Percentiles rank a stretch among this genome's conserved stretches.
Evolutionary conservation across 2,888 invertebrate genomes (phyloP).

Genomic region (Diplazon laetatorius): DNA sequence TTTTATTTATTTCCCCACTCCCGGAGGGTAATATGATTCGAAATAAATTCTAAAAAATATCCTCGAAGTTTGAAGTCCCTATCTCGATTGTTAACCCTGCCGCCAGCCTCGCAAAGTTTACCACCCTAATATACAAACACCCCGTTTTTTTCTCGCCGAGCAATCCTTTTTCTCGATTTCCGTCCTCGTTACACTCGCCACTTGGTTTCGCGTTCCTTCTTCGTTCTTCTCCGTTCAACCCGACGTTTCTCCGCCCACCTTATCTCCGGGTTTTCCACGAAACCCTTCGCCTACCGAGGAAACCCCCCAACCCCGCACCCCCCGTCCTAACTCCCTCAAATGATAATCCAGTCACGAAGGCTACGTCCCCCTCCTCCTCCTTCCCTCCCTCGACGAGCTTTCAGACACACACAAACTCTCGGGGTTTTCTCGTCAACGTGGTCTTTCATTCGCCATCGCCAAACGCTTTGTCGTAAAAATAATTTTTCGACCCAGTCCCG

Average conservation of each 20-base stretch:
- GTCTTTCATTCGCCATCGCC: conserved; percentile 48
- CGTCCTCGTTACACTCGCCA: conserved; percentile 57
- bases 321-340: too few relatives aligned
- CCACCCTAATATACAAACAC: too few relatives aligned
- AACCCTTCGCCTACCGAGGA: conserved; percentile 62
- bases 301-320: conserved; percentile 53
- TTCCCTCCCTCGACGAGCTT: conserved; percentile 57
- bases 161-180: conserved; percentile 59
- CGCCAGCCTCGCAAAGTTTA: too few relatives aligned
- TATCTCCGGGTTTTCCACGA: conserved; percentile 62
- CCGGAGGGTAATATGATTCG: too few relatives aligned
- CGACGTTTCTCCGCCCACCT: conserved; percentile 46
- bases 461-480: conserved; percentile 70
- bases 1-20: neutral
- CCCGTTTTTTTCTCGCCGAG: too few relatives aligned
- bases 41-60: too few relatives aligned
- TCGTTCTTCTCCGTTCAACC: conserved; percentile 43
- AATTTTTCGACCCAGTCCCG: too few relatives aligned
- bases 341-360: conserved; percentile 75
- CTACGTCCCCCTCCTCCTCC: conserved; percentile 55
- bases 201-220: conserved; percentile 21
- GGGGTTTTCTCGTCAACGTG: conserved; percentile 60
- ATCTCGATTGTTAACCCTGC: too few relatives aligned
- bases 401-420: conserved; percentile 47
- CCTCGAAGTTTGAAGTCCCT: too few relatives aligned